Conservation (phyloP, 2,888 invertebrate species). For the Drosophila buzzatii region DNA sequence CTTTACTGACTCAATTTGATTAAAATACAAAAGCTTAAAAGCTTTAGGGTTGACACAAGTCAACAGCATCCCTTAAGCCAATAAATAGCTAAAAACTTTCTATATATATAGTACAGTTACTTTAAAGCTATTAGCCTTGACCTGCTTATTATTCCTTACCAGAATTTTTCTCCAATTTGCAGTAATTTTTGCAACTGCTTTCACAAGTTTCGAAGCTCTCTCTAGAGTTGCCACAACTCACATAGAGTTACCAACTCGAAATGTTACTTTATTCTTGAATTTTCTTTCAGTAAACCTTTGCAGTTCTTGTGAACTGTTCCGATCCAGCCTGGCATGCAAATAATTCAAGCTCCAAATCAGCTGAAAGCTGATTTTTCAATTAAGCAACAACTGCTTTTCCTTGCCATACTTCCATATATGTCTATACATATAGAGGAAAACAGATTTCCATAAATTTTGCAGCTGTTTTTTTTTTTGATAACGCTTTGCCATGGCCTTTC, state of each 20-base stretch:
- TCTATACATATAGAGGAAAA: not conserved
- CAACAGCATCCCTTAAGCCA: too few relatives aligned
- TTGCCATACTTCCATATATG: not conserved
- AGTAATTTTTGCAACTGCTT: too few relatives aligned
- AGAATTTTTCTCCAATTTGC: too few relatives aligned
- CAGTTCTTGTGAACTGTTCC: not conserved
- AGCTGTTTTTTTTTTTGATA: slow-evolving; percentile 10
- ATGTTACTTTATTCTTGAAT: not conserved
- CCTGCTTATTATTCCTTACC: too few relatives aligned
- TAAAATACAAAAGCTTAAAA: too few relatives aligned
- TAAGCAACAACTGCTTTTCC: slow-evolving; percentile 18
- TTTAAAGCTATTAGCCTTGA: too few relatives aligned
- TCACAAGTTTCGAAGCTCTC: too few relatives aligned
- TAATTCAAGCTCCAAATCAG: not conserved
- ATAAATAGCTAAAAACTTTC: too few relatives aligned
- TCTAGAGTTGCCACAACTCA: too few relatives aligned
- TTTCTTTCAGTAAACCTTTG: not conserved
- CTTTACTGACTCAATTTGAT: too few relatives aligned
- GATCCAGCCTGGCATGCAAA: not conserved
- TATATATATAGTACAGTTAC: too few relatives aligned
- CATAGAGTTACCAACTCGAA: not conserved
- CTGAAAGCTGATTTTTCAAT: slow-evolving; percentile 14
- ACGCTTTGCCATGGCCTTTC: slow-evolving; percentile 1
- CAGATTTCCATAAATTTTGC: not conserved
- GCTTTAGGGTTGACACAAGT: too few relatives aligned